These are phyloP conservation scores for Oreochromis aureus DNA, from an alignment of 2,113 vertebrate species.

Conservation along the genomic window DNA sequence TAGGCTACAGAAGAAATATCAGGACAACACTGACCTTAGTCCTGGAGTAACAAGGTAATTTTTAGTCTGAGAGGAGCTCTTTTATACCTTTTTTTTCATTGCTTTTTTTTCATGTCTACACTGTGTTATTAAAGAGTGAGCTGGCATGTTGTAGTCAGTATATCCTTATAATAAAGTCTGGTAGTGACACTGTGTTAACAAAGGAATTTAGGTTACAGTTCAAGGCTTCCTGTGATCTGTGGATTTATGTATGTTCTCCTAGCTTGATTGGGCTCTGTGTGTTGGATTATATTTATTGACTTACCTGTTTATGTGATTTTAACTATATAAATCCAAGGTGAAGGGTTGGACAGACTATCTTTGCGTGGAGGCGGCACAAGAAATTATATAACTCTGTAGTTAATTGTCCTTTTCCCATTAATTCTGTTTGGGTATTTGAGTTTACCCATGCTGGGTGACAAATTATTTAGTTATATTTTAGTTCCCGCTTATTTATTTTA, in stretches of 20 bases:
- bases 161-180: not conserved
- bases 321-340: not conserved
- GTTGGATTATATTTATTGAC: slow-evolving; percentile 12
- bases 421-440: not conserved
- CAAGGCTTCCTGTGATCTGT: not conserved
- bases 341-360: not conserved
- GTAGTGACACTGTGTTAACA: not conserved
- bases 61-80: not conserved
- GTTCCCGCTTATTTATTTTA: not conserved
- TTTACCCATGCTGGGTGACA: not conserved
- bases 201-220: not conserved
- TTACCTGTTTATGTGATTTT: not conserved
- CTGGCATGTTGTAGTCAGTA: not conserved
- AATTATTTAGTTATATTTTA: not conserved
- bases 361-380: not conserved
- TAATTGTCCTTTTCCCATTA: not conserved
- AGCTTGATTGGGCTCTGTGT: not conserved
- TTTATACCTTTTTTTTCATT: not conserved
- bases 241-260: not conserved
- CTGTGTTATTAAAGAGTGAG: not conserved
- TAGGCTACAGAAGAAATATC: not conserved
- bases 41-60: not conserved
- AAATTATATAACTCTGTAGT: not conserved
- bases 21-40: not conserved
- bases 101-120: not conserved